Evolutionary conservation across 2,797 vertebrate species (phyloP).

Genomic region (Eptatretus atami): DNA sequence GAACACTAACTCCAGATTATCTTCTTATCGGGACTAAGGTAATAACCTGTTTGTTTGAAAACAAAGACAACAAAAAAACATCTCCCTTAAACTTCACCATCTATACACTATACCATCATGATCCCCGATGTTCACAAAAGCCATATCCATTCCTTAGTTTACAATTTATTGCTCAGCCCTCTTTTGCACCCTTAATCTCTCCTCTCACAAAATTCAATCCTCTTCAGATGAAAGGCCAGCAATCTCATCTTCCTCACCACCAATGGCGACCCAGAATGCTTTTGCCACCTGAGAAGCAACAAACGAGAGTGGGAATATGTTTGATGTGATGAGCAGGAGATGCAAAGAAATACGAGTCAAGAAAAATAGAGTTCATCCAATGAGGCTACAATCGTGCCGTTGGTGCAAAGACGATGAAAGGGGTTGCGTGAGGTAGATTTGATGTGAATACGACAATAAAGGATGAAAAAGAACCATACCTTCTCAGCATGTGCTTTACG

Average conservation of each 20-base stretch:
- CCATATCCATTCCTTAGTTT: not conserved
- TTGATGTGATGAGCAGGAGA: too few species aligned
- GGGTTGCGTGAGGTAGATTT: not conserved
- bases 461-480: conserved; percentile 19
- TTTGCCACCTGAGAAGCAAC: conserved; percentile 44
- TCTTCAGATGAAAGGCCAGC: conserved; percentile 74
- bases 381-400: too few species aligned
- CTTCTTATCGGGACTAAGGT: too few species aligned
- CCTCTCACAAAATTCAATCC: conserved; percentile 14
- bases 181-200: not conserved
- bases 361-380: too few species aligned
- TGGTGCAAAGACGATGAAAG: too few species aligned
- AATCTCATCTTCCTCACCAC: conserved; percentile 78
- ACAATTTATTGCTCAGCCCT: not conserved
- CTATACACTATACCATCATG: too few species aligned
- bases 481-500: conserved; percentile 89
- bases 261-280: conserved; percentile 96
- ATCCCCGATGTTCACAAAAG: too few species aligned
- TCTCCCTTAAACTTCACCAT: too few species aligned
- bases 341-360: too few species aligned
- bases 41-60: too few species aligned
- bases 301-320: not conserved
- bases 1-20: too few species aligned
- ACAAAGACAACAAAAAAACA: too few species aligned
- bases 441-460: not conserved